phyloP scores from a whole-genome alignment of 30 jellyfish, hydroid and myxozoan genomes.

The Aurelia sp. region DNA sequence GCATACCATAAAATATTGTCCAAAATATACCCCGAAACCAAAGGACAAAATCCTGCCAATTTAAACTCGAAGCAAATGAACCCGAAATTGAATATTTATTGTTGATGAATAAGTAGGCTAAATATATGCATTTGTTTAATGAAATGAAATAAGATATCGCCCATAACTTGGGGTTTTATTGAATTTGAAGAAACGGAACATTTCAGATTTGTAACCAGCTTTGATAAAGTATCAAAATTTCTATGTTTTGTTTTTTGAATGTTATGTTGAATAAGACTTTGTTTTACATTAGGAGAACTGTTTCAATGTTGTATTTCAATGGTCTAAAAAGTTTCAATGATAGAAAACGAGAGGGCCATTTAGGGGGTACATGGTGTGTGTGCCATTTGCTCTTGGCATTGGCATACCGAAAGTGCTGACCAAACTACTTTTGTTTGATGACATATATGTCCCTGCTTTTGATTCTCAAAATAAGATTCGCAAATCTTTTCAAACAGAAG shows the following conservation, averaged over 20 bases:
- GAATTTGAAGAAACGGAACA: background rate
- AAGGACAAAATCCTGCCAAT: conserved; percentile 78
- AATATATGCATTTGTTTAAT: background rate
- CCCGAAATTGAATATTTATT: background rate
- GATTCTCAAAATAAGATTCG: no score
- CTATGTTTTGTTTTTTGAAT: background rate
- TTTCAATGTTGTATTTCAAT: no score
- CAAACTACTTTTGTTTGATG: no score
- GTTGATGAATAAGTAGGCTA: background rate
- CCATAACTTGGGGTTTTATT: background rate
- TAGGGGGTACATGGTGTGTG: no score
- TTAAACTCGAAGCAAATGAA: background rate
- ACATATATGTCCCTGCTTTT: no score
- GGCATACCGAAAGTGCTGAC: no score
- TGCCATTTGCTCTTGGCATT: no score
- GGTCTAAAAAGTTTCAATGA: no score
- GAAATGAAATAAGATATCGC: background rate
- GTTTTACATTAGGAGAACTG: no score
- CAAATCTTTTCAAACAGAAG: no score
- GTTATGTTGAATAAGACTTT: no score
- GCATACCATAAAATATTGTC: conserved; percentile 97
- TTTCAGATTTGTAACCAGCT: background rate
- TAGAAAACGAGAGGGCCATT: no score
- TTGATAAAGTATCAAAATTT: background rate
- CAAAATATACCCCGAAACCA: conserved; percentile 98